Conservation (phyloP, 2,888 invertebrate genomes). For the Heliconius sara region DNA sequence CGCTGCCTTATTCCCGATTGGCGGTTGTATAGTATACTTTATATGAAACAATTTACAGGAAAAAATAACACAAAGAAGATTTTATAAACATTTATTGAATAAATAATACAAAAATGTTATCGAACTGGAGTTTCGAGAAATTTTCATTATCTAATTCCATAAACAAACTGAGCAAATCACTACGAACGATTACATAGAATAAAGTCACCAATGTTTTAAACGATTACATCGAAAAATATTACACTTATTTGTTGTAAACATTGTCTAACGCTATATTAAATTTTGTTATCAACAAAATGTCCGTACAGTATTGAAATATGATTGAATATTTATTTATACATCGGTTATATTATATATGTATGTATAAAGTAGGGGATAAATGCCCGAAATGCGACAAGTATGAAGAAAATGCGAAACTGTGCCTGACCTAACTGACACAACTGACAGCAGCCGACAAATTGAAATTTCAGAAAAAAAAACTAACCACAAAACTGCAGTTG, state of each 20-base stretch:
- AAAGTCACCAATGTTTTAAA: slow-evolving; percentile 60
- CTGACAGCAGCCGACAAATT: not conserved
- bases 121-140: slow-evolving; percentile 60
- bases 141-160: slow-evolving; percentile 67
- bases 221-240: slow-evolving; percentile 73
- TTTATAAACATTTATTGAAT: slow-evolving; percentile 84
- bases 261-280: slow-evolving; percentile 24
- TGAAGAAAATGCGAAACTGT: slow-evolving; percentile 35
- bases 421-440: not conserved
- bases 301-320: slow-evolving; percentile 6
- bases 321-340: slow-evolving; percentile 25
- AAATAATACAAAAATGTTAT: slow-evolving; percentile 82
- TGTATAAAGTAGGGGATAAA: slow-evolving; percentile 43
- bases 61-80: slow-evolving; percentile 60
- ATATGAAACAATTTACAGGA: not conserved
- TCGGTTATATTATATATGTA: slow-evolving; percentile 5
- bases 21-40: too few species aligned
- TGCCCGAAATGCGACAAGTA: slow-evolving; percentile 48
- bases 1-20: too few species aligned
- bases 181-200: slow-evolving; percentile 54
- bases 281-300: slow-evolving; percentile 32
- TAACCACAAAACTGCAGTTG: not conserved
- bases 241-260: slow-evolving; percentile 55
- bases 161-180: slow-evolving; percentile 77
- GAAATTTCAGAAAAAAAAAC: not conserved